These are phyloP conservation scores for Sebastes steindachneri DNA, from an alignment of 2,797 vertebrate species.

Conservation along the genomic window DNA sequence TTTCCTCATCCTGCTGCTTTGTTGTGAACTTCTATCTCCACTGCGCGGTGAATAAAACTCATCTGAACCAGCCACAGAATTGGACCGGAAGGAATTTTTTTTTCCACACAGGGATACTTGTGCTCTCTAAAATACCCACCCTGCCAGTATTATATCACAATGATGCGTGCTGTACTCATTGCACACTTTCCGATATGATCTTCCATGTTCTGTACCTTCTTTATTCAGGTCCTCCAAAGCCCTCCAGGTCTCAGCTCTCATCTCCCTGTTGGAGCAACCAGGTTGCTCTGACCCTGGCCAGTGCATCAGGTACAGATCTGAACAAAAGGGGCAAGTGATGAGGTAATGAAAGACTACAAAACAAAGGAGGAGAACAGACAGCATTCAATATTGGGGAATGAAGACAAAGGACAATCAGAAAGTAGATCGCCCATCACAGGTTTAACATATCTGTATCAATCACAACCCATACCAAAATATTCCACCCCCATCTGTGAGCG, in stretches of 20 bases:
- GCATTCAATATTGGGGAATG: not conserved
- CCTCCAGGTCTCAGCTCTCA: conserved; percentile 84
- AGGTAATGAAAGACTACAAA: not conserved
- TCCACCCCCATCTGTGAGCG: conserved; percentile 80
- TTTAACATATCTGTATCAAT: not conserved
- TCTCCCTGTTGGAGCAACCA: conserved; percentile 74
- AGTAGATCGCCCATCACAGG: not conserved
- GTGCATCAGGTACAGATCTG: conserved; percentile 88
- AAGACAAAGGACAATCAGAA: not conserved
- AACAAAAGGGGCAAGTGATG: not conserved
- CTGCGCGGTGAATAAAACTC: too few species aligned
- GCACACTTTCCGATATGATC: not conserved
- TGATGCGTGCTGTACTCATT: not conserved
- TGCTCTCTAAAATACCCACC: not conserved
- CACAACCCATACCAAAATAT: conserved; percentile 77
- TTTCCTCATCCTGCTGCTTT: too few species aligned
- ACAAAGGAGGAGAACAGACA: not conserved
- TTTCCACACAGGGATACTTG: not conserved
- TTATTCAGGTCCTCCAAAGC: conserved; percentile 82
- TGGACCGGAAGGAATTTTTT: too few species aligned
- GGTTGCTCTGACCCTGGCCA: conserved; percentile 77
- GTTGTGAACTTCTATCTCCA: too few species aligned
- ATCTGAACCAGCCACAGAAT: too few species aligned
- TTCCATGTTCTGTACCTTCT: conserved; percentile 63
- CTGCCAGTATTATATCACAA: not conserved